A percentile compares a stretch with the other conserved stretches of the same genome.
phyloP scores from a whole-genome alignment of 2,113 vertebrate species.

The Martes martes region DNA sequence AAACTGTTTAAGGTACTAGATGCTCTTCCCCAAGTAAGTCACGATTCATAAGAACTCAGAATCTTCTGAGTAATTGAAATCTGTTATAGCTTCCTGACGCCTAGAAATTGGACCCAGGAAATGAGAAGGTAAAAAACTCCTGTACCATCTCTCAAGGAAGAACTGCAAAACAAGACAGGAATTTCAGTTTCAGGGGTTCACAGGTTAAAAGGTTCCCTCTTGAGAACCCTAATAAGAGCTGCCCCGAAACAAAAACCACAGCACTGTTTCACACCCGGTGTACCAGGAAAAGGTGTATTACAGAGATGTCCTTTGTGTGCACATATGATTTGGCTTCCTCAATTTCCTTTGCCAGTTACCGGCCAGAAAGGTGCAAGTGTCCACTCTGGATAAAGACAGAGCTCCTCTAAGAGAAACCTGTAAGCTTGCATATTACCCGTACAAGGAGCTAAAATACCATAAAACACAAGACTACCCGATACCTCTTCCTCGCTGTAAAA shows the following conservation, averaged over 20 bases:
- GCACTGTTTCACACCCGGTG: not conserved
- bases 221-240: not conserved
- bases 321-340: conserved; percentile 5
- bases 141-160: not conserved
- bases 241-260: conserved; percentile 42
- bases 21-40: not conserved
- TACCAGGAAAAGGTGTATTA: conserved; percentile 24
- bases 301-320: conserved; percentile 22
- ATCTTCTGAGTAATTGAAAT: not conserved
- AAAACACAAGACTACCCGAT: not conserved
- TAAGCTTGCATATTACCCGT: not conserved
- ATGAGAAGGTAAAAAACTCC: not conserved
- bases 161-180: not conserved
- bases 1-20: not conserved
- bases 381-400: not conserved
- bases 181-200: not conserved
- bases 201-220: not conserved
- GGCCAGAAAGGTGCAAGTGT: conserved; percentile 7
- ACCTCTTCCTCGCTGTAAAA: not conserved
- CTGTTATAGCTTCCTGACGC: not conserved
- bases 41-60: not conserved
- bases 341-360: conserved; percentile 24
- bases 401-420: not conserved
- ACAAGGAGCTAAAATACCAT: not conserved
- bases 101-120: not conserved